phyloP scores from a whole-genome alignment of 2,888 invertebrate species.

The Drosophila paramelanica region DNA sequence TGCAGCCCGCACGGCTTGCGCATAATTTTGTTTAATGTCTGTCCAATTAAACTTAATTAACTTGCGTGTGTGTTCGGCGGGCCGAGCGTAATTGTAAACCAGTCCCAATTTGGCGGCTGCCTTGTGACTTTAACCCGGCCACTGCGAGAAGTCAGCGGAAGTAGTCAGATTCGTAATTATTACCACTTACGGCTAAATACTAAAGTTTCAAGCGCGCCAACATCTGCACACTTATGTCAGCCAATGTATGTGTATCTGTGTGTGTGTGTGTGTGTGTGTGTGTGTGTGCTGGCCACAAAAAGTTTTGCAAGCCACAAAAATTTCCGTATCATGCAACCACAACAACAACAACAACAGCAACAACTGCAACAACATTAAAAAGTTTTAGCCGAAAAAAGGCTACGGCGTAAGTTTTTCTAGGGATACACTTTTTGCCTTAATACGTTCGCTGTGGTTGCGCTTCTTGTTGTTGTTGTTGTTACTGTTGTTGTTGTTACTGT shows the following conservation, averaged over 20 bases:
- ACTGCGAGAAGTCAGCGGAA: constrained; percentile 5
- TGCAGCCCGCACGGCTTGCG: constrained; percentile 5
- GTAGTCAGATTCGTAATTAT: constrained; percentile 69
- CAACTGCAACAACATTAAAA: constrained; percentile 49
- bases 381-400: constrained; percentile 54
- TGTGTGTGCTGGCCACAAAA: constrained; percentile 40
- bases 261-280: constrained; percentile 30
- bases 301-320: constrained; percentile 63
- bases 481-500: constrained; percentile 20
- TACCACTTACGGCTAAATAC: constrained; percentile 81
- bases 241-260: constrained; percentile 10
- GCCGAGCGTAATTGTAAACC: constrained; percentile 33
- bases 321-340: constrained; percentile 72
- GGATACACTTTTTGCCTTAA: constrained; percentile 71
- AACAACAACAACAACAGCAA: constrained; percentile 39
- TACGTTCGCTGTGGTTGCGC: constrained; percentile 50
- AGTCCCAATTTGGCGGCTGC: constrained; percentile 17
- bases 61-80: constrained; percentile 39
- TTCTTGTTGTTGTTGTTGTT: constrained; percentile 20
- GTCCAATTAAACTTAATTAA: constrained; percentile 81
- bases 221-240: constrained; percentile 3
- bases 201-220: constrained; percentile 35
- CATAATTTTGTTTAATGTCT: constrained; percentile 69
- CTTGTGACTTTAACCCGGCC: constrained; percentile 25
- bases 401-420: constrained; percentile 41